Percentiles rank a stretch among this genome's conserved stretches.
phyloP scores from a whole-genome alignment of 2,888 invertebrate species.

The Eupelmus urozonus region DNA sequence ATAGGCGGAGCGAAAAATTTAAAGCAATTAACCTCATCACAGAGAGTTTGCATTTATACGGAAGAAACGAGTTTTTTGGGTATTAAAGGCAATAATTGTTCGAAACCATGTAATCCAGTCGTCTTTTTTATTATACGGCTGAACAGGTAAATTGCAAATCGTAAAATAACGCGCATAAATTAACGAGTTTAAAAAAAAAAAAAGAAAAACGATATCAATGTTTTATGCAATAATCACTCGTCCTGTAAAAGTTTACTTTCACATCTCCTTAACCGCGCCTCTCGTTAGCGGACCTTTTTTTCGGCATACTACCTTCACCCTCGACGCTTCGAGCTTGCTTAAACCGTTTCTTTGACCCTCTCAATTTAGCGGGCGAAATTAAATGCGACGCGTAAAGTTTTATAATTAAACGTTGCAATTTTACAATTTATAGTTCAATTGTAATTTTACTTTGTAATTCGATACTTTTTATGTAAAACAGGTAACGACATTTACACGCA shows the following conservation, averaged over 20 bases:
- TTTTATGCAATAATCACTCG: conserved; percentile 1
- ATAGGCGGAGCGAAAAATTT: background rate
- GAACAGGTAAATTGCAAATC: conserved; percentile 24
- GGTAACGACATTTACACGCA: too few relatives aligned
- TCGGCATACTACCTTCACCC: background rate
- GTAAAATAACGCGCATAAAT: conserved; percentile 21
- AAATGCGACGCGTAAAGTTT: too few relatives aligned
- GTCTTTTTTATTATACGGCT: background rate
- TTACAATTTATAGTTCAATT: too few relatives aligned
- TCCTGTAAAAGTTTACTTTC: conserved; percentile 3
- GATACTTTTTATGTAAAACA: too few relatives aligned
- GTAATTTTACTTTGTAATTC: too few relatives aligned
- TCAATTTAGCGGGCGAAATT: too few relatives aligned
- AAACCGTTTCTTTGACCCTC: too few relatives aligned
- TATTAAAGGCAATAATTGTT: conserved; percentile 9
- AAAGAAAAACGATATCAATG: conserved; percentile 1
- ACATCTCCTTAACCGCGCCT: conserved; percentile 8
- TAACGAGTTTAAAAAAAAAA: background rate
- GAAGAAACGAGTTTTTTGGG: conserved; percentile 5
- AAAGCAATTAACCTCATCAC: background rate
- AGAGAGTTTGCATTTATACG: too few relatives aligned
- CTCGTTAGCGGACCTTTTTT: background rate
- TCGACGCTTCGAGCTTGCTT: too few relatives aligned
- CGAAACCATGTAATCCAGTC: background rate
- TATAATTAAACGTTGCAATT: too few relatives aligned